Evolutionary conservation across 2,888 invertebrate species (phyloP), one percentile per base, ranked within the genome.

Genomic region (Abrostola triplasia): DNA sequence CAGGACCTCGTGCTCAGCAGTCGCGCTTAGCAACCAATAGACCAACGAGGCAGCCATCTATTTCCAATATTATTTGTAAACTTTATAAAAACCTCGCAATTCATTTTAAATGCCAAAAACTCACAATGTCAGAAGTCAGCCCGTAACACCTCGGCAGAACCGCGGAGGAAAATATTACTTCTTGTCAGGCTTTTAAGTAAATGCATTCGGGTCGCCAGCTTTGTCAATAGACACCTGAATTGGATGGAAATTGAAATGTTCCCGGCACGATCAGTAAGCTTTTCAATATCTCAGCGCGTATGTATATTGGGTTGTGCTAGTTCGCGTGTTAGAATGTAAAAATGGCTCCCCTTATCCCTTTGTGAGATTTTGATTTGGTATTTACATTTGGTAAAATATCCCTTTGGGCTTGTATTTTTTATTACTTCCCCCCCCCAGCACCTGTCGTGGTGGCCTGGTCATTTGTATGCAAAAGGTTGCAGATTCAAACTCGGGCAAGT

Each of bases 151-250:
- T 24, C 0, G 24, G 4, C 37, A 49, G 12, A 36, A 13, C 40
- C 37, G 48, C 36, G 48, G 64, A 65, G 64, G 67, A 61, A 83
- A 79, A 84, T 84, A 81, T 80, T 76, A 79, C 76, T 69, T 69
- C 66, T 71, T 65, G 73, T 72, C 64, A 56, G 64, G 83, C 84
- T 84, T 85, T 84, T 84, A 85, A 79, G 82, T 79, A 82, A 85
- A 85, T 85, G 85, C 86, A 84, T 80, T 80, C 77, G 67, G 52
- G 56, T 64, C 66, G 68, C 73, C 69, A 68, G 72, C 74, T 73
- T 75, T 77, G 75, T 83, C 80, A 85, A 82, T 82, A 82, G 70
- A 75, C 76, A 77, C 76, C 78, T 79, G 82, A 77, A 79, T 82
- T 69, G 78, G 80, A 81, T 76, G 55, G 76, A 69, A 78, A 80